Conservation (phyloP, 2,888 invertebrate genomes). For the Heliconius cydno region DNA sequence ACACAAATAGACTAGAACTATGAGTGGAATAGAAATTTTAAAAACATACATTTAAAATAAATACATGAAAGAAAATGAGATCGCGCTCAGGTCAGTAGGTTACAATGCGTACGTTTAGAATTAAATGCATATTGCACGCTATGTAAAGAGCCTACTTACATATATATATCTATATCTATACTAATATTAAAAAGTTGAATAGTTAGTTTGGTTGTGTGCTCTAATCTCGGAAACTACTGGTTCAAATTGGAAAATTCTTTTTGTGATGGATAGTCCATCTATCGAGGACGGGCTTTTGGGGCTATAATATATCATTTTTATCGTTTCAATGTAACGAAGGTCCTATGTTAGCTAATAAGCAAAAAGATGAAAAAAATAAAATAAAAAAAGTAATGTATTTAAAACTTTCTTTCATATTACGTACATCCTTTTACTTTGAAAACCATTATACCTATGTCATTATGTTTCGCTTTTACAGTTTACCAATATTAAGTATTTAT, state of each 20-base stretch:
- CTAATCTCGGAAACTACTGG: background rate
- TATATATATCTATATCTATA: background rate
- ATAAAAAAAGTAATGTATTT: too few relatives aligned
- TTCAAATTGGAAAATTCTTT: too few relatives aligned
- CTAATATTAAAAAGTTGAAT: background rate
- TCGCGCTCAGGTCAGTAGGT: conserved; percentile 25
- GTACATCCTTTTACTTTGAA: background rate
- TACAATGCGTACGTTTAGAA: background rate
- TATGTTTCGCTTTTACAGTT: background rate
- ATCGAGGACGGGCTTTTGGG: too few relatives aligned
- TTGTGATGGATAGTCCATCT: too few relatives aligned
- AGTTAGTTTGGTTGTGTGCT: background rate
- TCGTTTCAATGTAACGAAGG: too few relatives aligned
- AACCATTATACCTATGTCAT: background rate
- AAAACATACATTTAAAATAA: conserved; percentile 8
- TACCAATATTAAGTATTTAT: background rate
- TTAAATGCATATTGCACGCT: conserved; percentile 15
- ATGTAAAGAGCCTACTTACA: background rate
- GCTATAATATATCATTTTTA: too few relatives aligned
- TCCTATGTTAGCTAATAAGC: too few relatives aligned
- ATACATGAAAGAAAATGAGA: conserved; percentile 8
- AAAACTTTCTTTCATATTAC: too few relatives aligned
- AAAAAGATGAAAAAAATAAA: too few relatives aligned
- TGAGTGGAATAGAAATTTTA: background rate
- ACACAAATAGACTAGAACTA: background rate